Conservation (phyloP, 2,888 invertebrate genomes). For the Amblyjoppa proteus region DNA sequence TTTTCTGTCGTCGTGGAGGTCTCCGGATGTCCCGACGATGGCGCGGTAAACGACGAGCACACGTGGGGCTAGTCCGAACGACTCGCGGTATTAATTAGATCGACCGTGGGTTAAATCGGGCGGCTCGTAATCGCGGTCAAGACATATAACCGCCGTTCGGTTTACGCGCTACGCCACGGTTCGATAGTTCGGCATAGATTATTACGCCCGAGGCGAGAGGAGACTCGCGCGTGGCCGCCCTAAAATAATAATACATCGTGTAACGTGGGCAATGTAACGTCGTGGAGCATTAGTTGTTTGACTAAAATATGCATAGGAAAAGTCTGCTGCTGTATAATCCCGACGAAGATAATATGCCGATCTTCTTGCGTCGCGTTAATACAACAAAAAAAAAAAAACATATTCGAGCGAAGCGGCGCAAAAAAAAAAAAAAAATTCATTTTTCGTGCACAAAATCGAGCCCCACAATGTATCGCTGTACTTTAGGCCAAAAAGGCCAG, state of each 20-base stretch:
- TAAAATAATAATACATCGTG: conserved; percentile 38
- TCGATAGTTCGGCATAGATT: conserved; percentile 66
- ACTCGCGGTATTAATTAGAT: conserved; percentile 73
- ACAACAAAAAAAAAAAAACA: no score
- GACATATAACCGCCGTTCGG: conserved; percentile 16
- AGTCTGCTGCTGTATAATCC: neutral
- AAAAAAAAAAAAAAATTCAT: no score
- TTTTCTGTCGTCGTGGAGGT: neutral
- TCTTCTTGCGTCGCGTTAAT: no score
- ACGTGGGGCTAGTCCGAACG: conserved; percentile 16
- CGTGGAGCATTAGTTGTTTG: conserved; percentile 4
- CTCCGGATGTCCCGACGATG: neutral
- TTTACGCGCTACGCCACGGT: conserved; percentile 37
- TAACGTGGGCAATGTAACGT: neutral
- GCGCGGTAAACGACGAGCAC: conserved; percentile 12
- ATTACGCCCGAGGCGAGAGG: conserved; percentile 44
- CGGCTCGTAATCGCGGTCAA: conserved; percentile 44
- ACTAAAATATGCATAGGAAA: conserved; percentile 4
- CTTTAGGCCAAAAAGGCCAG: no score
- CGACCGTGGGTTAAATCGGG: conserved; percentile 75
- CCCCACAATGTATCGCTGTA: no score
- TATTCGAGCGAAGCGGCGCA: no score
- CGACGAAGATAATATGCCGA: no score
- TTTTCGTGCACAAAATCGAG: no score
- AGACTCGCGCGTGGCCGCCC: conserved; percentile 36